phyloP scores from a whole-genome alignment of 2,113 vertebrate genomes.

The Dunckerocampus dactyliophorus region DNA sequence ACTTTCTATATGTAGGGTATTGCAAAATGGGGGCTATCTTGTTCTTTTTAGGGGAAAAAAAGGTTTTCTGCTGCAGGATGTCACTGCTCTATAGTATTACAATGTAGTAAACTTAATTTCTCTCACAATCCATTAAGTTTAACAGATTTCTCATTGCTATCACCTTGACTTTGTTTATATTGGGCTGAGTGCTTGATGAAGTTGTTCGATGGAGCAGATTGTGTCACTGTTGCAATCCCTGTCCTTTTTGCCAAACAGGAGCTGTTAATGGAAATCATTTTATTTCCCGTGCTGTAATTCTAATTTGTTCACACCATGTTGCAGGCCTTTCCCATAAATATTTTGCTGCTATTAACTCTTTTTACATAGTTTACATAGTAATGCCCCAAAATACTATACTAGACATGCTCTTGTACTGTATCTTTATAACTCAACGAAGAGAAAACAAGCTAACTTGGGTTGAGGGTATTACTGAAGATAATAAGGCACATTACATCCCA shows the following conservation, averaged over 20 bases:
- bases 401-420: background rate
- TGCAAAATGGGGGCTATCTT: background rate
- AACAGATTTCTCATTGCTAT: constrained; percentile 8
- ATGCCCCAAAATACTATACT: background rate
- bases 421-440: background rate
- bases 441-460: constrained; percentile 11
- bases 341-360: background rate
- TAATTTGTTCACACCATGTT: background rate
- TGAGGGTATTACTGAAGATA: constrained; percentile 21
- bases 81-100: background rate
- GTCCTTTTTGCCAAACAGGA: constrained; percentile 9
- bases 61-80: background rate
- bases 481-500: constrained; percentile 7
- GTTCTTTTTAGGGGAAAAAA: background rate
- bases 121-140: constrained; percentile 13
- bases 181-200: constrained; percentile 19
- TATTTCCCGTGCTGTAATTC: no score
- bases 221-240: constrained; percentile 6
- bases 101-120: background rate
- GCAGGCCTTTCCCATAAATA: background rate
- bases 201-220: constrained; percentile 10
- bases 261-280: constrained; percentile 12
- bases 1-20: background rate
- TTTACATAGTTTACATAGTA: background rate
- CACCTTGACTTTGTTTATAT: constrained; percentile 22